phyloP scores from a whole-genome alignment of 37 sponge, comb jelly and placozoan species.

The Beroe ovata region DNA sequence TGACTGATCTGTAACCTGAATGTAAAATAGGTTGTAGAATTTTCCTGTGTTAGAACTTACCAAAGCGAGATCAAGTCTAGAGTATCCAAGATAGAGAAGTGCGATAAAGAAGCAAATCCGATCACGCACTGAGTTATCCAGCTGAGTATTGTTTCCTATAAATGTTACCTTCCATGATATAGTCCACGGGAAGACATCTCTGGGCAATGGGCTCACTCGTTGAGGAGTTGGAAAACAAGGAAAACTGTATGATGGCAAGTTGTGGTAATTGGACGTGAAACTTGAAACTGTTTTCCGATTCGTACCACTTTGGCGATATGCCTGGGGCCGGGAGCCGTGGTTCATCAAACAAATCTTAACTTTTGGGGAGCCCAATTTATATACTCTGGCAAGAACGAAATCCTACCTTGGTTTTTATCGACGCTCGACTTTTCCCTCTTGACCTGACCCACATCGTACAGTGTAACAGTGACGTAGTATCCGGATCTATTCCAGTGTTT shows the following conservation, averaged over 20 bases:
- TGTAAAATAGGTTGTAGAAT: too few relatives aligned
- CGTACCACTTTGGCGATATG: conserved; percentile 46
- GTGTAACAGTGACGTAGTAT: neutral
- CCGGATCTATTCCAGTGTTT: conserved; percentile 45
- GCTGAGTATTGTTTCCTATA: too few relatives aligned
- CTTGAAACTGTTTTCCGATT: neutral
- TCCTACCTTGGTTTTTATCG: neutral
- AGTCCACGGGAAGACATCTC: conserved; percentile 65
- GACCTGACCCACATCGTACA: neutral
- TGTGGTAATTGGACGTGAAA: neutral
- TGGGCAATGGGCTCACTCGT: neutral
- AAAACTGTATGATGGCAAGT: conserved; percentile 22
- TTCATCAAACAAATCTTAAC: too few relatives aligned
- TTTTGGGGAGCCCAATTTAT: too few relatives aligned
- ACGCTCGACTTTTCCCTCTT: conserved; percentile 8
- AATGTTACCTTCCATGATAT: conserved; percentile 55
- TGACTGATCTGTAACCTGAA: conserved; percentile 89
- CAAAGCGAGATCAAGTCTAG: too few relatives aligned
- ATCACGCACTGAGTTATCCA: too few relatives aligned
- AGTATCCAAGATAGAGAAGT: too few relatives aligned
- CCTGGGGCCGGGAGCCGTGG: conserved; percentile 12
- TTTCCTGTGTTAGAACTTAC: too few relatives aligned
- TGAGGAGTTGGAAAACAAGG: conserved; percentile 1
- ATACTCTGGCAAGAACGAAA: too few relatives aligned
- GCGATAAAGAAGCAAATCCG: too few relatives aligned